Evolutionary conservation across 2,797 vertebrate genomes (phyloP), one percentile per base, ranked within the genome.

Genomic region (Myotis planiceps): DNA sequence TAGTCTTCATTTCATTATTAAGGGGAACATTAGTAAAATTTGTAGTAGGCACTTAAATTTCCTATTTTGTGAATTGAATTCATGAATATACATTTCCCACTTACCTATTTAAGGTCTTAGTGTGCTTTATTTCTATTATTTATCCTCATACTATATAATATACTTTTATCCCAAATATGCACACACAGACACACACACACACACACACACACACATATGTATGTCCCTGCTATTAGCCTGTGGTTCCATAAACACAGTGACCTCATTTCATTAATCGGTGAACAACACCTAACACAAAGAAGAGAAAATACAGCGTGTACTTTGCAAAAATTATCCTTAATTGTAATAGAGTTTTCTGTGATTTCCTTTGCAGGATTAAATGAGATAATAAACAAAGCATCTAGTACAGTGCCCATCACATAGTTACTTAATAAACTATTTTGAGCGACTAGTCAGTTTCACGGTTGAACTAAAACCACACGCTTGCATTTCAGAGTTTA

Each of bases 1-100:
- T 79, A 60, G 76, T 34, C 29, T 94, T 76, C 37, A 12, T 89
- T 60, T 95, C 58, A 66, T 68, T 79, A 72, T 47, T 78, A 29
- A 80, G 15, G 55, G 80, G 37, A 76, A 39, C 16, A 84, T 66
- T 49, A 82, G 27, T n/a, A 87, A 78, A 90, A 83, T 78, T 51
- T 42, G 23, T 58, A 78, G 19, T 47, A 76, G 45, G 23, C 12
- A 93, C 53, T 88, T 87, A 49, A 74, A 75, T 82, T 76, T 87
- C 55, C 53, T 63, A 82, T 58, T 96, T 88, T 95, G 79, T 79
- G 58, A 87, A 83, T 1, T 80, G 37, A 45, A 63, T 55, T 63
- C 32, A 87, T 27, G 12, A 75, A 23, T 53, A 84, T 39, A 45
- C 29, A 23, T 81, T 81, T 80, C 37, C 21, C 47, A 86, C 32